Conservation (phyloP, 1,140 invertebrate genomes). For the Heliothis virescens region DNA sequence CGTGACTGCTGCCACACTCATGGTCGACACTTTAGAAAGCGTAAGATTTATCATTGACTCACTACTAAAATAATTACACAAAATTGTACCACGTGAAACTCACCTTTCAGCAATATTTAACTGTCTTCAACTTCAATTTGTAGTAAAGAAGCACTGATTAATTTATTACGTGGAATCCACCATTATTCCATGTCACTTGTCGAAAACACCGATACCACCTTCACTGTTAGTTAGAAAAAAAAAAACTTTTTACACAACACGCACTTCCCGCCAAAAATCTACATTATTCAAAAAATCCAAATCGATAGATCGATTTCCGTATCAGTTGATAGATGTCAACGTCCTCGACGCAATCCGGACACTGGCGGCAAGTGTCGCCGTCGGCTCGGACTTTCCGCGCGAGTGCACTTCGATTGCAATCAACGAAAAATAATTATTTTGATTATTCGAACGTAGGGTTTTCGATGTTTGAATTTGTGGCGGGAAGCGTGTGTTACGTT, state of each 20-base stretch:
- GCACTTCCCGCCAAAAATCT: slow-evolving; percentile 72
- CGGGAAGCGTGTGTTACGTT: slow-evolving; percentile 80
- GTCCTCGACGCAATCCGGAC: slow-evolving; percentile 75
- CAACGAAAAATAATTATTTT: slow-evolving; percentile 69
- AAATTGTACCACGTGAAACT: slow-evolving; percentile 58
- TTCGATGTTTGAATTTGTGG: slow-evolving; percentile 79
- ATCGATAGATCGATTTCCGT: slow-evolving; percentile 68
- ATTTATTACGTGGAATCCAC: slow-evolving; percentile 78
- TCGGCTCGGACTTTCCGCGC: slow-evolving; percentile 71
- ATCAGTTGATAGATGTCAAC: slow-evolving; percentile 74
- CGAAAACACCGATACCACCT: slow-evolving; percentile 77
- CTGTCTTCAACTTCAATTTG: slow-evolving; percentile 52
- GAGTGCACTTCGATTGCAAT: slow-evolving; percentile 74
- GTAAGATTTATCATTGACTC: slow-evolving; percentile 76
- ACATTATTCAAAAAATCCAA: slow-evolving; percentile 67
- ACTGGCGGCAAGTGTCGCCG: slow-evolving; percentile 73
- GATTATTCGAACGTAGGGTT: slow-evolving; percentile 63
- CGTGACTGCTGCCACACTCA: slow-evolving; percentile 81
- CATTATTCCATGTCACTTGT: slow-evolving; percentile 78
- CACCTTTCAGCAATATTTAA: slow-evolving; percentile 61
- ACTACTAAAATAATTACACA: slow-evolving; percentile 67
- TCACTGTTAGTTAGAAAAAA: slow-evolving; percentile 69
- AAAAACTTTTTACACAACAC: slow-evolving; percentile 65
- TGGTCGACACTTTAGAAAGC: slow-evolving; percentile 83
- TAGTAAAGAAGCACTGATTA: slow-evolving; percentile 69